Conservation (phyloP, 2,888 invertebrate genomes). For the Agelastica alni region DNA sequence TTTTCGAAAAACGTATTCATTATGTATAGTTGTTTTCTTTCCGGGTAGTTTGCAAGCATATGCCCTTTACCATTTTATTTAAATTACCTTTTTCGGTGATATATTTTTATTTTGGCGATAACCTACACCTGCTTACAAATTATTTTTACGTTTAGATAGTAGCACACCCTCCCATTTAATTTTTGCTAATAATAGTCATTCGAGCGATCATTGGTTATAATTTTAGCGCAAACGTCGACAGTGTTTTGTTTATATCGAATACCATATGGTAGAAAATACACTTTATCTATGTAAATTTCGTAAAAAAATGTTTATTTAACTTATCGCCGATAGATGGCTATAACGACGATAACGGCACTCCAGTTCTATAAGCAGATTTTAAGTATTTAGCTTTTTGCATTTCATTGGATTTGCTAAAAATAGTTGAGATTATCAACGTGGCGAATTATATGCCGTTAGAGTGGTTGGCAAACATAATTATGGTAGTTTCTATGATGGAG, state of each 20-base stretch:
- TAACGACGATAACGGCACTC: background rate
- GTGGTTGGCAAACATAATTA: conserved; percentile 4
- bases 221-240: background rate
- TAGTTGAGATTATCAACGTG: background rate
- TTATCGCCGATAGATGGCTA: background rate
- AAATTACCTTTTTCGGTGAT: too few species aligned
- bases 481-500: background rate
- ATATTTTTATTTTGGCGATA: too few species aligned
- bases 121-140: too few species aligned
- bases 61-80: too few species aligned
- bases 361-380: conserved; percentile 6
- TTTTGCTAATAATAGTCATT: too few species aligned
- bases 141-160: too few species aligned
- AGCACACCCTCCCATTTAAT: too few species aligned
- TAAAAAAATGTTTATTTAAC: conserved; percentile 1
- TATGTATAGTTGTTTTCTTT: too few species aligned
- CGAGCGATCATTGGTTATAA: too few species aligned
- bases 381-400: conserved; percentile 1
- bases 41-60: too few species aligned
- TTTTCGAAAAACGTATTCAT: too few species aligned
- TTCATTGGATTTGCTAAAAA: background rate
- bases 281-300: background rate
- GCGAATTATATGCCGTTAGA: conserved; percentile 2
- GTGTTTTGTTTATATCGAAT: background rate
- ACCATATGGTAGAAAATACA: background rate